phyloP scores from a whole-genome alignment of 2,113 vertebrate genomes.

The Megaceryle maxima region DNA sequence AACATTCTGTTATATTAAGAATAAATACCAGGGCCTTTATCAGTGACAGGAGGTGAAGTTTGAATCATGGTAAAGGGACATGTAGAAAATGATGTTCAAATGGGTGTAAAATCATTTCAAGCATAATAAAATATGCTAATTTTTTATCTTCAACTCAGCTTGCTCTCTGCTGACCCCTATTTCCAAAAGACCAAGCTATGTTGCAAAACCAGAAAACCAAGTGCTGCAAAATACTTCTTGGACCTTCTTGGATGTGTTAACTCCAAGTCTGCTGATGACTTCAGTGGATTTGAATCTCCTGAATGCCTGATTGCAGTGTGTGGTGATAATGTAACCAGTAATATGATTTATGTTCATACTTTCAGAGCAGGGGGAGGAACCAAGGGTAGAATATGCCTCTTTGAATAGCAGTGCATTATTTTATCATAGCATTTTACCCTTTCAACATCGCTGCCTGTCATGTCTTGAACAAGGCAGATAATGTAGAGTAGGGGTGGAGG shows the following conservation, averaged over 20 bases:
- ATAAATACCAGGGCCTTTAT: neutral
- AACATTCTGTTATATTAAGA: neutral
- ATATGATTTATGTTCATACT: constrained; percentile 21
- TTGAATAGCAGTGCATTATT: neutral
- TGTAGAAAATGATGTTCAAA: neutral
- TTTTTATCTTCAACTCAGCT: neutral
- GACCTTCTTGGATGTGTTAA: neutral
- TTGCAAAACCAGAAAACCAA: constrained; percentile 60
- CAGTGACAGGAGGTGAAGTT: neutral
- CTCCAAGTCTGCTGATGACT: constrained; percentile 22
- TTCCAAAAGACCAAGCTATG: constrained; percentile 29
- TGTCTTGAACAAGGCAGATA: neutral
- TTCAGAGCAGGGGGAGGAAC: neutral
- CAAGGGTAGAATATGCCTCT: neutral
- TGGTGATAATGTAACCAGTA: constrained; percentile 23
- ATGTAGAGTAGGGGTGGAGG: neutral
- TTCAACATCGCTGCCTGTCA: neutral
- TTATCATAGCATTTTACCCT: neutral
- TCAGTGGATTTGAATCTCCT: constrained; percentile 34
- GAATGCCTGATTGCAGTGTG: neutral
- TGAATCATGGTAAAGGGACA: neutral
- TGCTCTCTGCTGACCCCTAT: neutral
- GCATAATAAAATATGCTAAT: constrained; percentile 1
- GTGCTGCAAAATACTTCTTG: constrained; percentile 13
- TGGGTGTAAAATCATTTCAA: neutral